These are phyloP conservation scores for Gymnocypris eckloni DNA, from an alignment of 2,797 vertebrate genomes.

Conservation along the genomic window DNA sequence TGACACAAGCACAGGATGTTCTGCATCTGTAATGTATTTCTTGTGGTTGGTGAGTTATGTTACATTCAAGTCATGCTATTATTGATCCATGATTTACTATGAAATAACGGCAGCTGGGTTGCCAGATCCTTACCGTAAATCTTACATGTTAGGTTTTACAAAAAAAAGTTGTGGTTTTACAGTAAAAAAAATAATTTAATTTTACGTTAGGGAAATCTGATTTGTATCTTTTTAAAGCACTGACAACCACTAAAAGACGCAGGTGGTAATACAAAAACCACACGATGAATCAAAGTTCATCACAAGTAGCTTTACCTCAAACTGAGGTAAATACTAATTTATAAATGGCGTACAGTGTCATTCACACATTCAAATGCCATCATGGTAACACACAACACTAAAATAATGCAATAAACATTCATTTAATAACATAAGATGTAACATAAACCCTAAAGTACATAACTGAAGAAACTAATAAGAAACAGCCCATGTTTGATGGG, in stretches of 20 bases:
- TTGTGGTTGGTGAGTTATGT: conserved; percentile 7
- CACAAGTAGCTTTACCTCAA: neutral
- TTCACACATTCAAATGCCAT: neutral
- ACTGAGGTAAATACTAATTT: neutral
- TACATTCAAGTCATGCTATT: neutral
- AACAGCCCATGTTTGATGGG: neutral
- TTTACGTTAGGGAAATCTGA: neutral
- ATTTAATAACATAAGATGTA: neutral
- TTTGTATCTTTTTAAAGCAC: neutral
- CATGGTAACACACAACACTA: neutral
- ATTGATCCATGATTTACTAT: neutral
- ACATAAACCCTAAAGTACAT: neutral
- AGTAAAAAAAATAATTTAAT: neutral
- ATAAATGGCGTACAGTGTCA: neutral
- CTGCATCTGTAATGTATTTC: conserved; percentile 18
- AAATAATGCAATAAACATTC: neutral
- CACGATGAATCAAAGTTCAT: too few species aligned
- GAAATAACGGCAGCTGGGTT: neutral
- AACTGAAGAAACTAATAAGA: neutral
- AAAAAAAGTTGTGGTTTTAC: neutral
- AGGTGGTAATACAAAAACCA: neutral
- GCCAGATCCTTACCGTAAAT: neutral
- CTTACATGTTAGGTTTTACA: neutral
- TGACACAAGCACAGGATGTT: neutral
- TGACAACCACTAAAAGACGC: neutral